Conservation (phyloP, 2,797 vertebrate species). For the Urocyon cinereoargenteus region DNA sequence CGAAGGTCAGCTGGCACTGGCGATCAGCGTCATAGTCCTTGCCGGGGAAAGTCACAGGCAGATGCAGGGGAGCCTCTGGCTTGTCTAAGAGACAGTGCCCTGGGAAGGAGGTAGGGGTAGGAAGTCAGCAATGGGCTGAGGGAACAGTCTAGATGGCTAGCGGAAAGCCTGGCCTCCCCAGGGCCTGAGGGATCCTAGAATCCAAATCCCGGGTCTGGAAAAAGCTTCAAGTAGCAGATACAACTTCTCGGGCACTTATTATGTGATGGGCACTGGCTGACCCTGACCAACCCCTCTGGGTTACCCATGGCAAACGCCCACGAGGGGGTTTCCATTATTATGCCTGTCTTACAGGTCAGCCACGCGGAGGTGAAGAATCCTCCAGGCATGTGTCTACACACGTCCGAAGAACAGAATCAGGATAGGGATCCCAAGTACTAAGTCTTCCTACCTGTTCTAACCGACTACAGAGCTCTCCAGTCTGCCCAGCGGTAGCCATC, state of each 20-base stretch:
- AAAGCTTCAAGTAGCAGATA: neutral
- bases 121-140: neutral
- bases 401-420: neutral
- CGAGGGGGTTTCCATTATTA: neutral
- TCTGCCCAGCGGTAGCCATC: neutral
- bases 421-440: neutral
- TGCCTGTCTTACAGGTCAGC: neutral
- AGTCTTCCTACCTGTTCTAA: neutral
- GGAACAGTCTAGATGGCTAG: neutral
- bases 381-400: neutral
- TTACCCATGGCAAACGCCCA: neutral
- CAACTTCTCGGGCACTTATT: neutral
- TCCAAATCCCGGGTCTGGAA: neutral
- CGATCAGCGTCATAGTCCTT: constrained; percentile 83
- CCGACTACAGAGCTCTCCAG: neutral
- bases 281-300: neutral
- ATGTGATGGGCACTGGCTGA: neutral
- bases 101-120: constrained; percentile 34
- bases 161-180: neutral
- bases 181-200: neutral
- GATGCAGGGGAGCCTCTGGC: constrained; percentile 83
- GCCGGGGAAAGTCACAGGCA: constrained; percentile 86
- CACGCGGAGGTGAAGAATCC: neutral
- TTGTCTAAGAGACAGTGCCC: constrained; percentile 89
- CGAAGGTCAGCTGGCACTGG: constrained; percentile 89